Percentiles rank a stretch among this genome's conserved stretches.
These are phyloP conservation scores for Botia kubotai DNA, from an alignment of 2,797 vertebrate genomes.

Conservation along the genomic window DNA sequence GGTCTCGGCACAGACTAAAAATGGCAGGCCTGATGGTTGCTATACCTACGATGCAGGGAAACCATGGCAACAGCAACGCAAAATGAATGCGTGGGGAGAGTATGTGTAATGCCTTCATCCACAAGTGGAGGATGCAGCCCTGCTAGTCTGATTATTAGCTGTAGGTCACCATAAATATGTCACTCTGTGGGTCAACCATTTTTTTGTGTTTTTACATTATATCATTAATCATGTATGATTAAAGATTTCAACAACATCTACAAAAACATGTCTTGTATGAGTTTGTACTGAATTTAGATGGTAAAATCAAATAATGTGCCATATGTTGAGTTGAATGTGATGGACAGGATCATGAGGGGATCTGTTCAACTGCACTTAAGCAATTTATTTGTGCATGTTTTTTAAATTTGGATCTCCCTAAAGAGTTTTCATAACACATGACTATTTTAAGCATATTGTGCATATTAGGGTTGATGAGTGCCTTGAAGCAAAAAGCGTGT, in stretches of 20 bases:
- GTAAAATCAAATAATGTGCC: not conserved
- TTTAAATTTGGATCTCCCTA: not conserved
- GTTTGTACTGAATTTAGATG: not conserved
- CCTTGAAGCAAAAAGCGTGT: not conserved
- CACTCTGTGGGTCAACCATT: not conserved
- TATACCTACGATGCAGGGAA: conserved; percentile 76
- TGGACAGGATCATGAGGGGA: not conserved
- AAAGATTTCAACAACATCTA: not conserved
- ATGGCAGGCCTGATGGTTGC: conserved; percentile 74
- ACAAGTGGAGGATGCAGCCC: conserved; percentile 21
- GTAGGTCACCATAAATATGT: not conserved
- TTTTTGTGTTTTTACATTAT: not conserved
- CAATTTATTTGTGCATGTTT: not conserved
- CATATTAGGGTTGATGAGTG: not conserved
- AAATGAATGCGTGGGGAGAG: conserved; percentile 63
- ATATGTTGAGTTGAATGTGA: not conserved
- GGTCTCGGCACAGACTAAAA: conserved; percentile 66
- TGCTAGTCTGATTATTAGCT: conserved; percentile 28
- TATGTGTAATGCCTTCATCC: conserved; percentile 56
- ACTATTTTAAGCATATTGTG: not conserved
- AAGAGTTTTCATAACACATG: not conserved
- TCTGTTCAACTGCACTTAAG: not conserved
- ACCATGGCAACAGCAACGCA: conserved; percentile 81
- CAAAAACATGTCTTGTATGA: not conserved
- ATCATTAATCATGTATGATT: not conserved